Evolutionary conservation across 1,140 invertebrate species (phyloP), one percentile per base, ranked within the genome.

Genomic region (Aphidius ervi): DNA sequence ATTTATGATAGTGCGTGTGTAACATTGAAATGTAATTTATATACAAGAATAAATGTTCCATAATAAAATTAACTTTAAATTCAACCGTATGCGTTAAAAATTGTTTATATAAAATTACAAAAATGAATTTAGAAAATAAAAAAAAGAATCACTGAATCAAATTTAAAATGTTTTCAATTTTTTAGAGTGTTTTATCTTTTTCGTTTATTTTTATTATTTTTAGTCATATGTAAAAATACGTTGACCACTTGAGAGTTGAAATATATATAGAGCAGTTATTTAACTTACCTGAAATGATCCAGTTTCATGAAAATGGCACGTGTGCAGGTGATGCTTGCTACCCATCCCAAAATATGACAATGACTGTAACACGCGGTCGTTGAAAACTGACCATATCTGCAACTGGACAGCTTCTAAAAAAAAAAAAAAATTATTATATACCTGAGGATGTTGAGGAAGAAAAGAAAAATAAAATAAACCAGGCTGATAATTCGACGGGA

Each of bases 291-390:
- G 47, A 20, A 49, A 10, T 56, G 48, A 62, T 58, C 61, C 23
- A 62, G 56, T 62, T 58, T 58, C 56, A 48, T 45, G 31, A 56
- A 58, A 53, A 62, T 58, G 48, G 31, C 16, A 56, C 42, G 9
- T 9, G 49, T 56, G 61, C 61, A 63, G 61, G 50, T 63, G 56
- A 54, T 54, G 52, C 37, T 48, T 45, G 16, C 10, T n/a, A 54
- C n/a, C 52, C 52, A 52, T 16, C 5, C 31, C 23, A 39, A 7
- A 7, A 7, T 23, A 16, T 31, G 50, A 52, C 52, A 45, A 57
- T 46, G 23, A 54, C 9, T n/a, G 40, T 41, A 39, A 54, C 41
- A 42, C 7, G 39, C 40, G 52, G 52, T 54, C 40, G 10, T 42
- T 16, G 52, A 52, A 52, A 41, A 54, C 39, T 54, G 52, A 40